Evolutionary conservation across 2,797 vertebrate species (phyloP).

Genomic region (Leucoraja ocellata): DNA sequence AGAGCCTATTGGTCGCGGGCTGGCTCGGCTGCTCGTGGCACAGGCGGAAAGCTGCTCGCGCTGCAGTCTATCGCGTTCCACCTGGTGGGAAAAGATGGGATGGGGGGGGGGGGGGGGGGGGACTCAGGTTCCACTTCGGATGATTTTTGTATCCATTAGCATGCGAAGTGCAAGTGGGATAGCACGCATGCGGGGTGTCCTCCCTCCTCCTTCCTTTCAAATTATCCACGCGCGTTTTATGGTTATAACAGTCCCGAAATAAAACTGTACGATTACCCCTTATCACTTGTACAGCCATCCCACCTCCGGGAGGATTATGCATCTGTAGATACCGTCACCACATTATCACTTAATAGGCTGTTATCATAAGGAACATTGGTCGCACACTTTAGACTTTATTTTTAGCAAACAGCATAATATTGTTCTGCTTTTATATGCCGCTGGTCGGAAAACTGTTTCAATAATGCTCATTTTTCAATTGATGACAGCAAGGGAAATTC

Average conservation of each 20-base stretch:
- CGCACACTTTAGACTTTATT: background rate
- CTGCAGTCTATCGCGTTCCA: conserved; percentile 1
- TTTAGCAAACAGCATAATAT: background rate
- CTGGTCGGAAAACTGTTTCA: background rate
- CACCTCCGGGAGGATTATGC: background rate
- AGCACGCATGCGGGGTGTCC: conserved; percentile 11
- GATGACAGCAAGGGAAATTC: background rate
- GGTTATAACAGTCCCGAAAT: conserved; percentile 21
- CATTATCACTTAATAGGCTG: background rate
- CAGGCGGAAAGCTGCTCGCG: background rate
- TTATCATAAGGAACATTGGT: background rate
- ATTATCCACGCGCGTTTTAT: background rate
- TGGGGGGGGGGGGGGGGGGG: background rate
- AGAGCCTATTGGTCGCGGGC: conserved; percentile 13
- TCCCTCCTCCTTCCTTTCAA: conserved; percentile 31
- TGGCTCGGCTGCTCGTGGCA: conserved; percentile 7
- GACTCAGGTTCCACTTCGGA: background rate
- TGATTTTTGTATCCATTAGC: background rate
- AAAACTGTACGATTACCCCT: conserved; percentile 3
- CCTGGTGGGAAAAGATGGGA: background rate
- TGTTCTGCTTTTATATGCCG: background rate
- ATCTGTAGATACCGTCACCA: background rate
- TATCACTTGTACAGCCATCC: background rate
- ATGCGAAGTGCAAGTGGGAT: no score
- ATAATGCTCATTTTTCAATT: background rate